phyloP scores from a whole-genome alignment of 1,140 invertebrate species.

The Adelges cooleyi region DNA sequence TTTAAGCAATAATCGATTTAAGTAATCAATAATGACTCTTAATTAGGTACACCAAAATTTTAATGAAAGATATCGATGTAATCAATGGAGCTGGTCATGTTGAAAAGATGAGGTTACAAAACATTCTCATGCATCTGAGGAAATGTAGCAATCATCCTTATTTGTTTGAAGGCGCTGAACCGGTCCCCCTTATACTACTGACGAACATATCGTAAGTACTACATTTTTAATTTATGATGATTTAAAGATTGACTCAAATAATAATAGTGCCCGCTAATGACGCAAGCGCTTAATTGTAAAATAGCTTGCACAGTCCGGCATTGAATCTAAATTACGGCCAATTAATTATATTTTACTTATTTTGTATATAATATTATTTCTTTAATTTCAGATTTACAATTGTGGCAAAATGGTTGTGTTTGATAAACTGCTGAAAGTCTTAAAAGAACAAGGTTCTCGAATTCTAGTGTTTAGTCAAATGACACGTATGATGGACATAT shows the following conservation, averaged over 20 bases:
- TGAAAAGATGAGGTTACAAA: constrained; percentile 95
- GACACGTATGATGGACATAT: constrained; percentile 96
- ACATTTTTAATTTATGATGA: too few species aligned
- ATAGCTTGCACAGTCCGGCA: too few species aligned
- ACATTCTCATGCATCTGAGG: constrained; percentile 97
- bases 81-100: constrained; percentile 95
- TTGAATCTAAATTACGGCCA: too few species aligned
- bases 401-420: constrained; percentile 94
- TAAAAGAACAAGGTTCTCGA: constrained; percentile 84
- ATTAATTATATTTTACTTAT: too few species aligned
- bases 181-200: constrained; percentile 97
- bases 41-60: constrained; percentile 50
- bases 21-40: too few species aligned
- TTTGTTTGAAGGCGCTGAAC: constrained; percentile 96
- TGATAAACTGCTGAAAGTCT: constrained; percentile 86
- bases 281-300: too few species aligned
- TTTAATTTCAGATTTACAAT: constrained; percentile 57
- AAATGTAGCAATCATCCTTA: constrained; percentile 99
- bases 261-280: too few species aligned
- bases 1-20: background rate
- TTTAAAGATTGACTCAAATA: too few species aligned
- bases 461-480: constrained; percentile 98
- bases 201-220: constrained; percentile 65
- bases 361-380: background rate
- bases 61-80: constrained; percentile 99